A percentile compares a stretch with the other conserved stretches of the same genome.
Evolutionary conservation across 35 echinoderm and acorn worm species (phyloP).

Genomic region (Holothuria glaberrima): DNA sequence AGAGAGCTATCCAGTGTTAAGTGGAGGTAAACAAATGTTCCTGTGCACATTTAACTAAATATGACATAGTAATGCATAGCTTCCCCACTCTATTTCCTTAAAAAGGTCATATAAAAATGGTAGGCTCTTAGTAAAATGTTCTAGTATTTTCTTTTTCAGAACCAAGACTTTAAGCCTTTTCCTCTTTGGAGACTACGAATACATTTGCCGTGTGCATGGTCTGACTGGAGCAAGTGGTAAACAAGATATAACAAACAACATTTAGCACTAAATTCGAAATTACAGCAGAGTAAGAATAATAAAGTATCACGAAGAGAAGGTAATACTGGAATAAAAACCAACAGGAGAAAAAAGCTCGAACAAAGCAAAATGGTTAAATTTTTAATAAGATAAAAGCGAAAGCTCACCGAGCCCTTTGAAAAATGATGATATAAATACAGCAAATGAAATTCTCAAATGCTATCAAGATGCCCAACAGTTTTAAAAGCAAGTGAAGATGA

Average conservation of each 20-base stretch:
- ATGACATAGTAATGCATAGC: neutral
- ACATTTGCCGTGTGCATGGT: conserved; percentile 51
- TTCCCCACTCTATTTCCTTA: neutral
- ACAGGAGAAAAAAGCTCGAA: neutral
- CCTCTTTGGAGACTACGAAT: conserved; percentile 68
- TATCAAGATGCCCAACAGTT: no score
- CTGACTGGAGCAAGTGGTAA: conserved; percentile 67
- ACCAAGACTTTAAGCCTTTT: conserved; percentile 32
- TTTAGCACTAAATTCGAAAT: neutral
- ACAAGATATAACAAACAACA: neutral
- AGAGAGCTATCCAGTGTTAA: conserved; percentile 23
- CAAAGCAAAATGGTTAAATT: no score
- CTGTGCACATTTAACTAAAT: neutral
- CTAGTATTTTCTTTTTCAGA: conserved; percentile 22
- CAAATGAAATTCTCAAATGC: no score
- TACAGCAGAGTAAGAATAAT: neutral
- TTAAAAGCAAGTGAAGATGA: no score
- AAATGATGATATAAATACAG: neutral
- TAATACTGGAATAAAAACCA: neutral
- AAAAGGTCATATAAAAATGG: neutral
- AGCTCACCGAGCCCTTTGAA: neutral
- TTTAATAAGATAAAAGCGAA: neutral
- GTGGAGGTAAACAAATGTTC: neutral
- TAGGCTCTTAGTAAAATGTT: neutral
- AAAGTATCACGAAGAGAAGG: neutral